Conservation (phyloP, 1,140 invertebrate species). For the Batillaria attramentaria region DNA sequence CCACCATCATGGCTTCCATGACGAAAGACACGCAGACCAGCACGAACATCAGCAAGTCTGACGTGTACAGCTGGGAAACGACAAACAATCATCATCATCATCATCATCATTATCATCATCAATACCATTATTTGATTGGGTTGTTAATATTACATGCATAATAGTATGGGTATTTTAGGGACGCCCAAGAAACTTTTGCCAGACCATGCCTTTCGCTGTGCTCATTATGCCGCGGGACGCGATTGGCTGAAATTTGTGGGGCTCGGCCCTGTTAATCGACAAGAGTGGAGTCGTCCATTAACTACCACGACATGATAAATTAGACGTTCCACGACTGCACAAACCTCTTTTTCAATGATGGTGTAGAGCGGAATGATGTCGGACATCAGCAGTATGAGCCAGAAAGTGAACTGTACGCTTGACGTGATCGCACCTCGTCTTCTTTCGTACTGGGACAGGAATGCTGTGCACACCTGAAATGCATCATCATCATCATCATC, state of each 20-base stretch:
- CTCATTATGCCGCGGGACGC: no score
- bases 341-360: constrained; percentile 49
- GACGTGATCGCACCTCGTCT: constrained; percentile 46
- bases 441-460: constrained; percentile 47
- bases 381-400: constrained; percentile 32
- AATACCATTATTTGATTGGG: no score
- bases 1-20: constrained; percentile 4
- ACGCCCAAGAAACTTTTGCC: no score
- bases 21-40: background rate
- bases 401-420: constrained; percentile 49
- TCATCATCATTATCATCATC: constrained; percentile 1
- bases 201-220: no score
- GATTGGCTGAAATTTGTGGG: no score
- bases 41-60: constrained; percentile 13
- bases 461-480: constrained; percentile 41
- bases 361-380: constrained; percentile 55
- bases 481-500: no score
- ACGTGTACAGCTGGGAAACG: background rate
- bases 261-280: no score
- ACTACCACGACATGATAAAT: background rate
- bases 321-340: background rate
- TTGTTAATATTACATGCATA: no score
- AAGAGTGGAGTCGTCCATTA: background rate
- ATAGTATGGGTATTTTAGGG: no score
- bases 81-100: background rate